Conservation (phyloP, 1,140 invertebrate genomes). For the Phenacoccus solenopsis region DNA sequence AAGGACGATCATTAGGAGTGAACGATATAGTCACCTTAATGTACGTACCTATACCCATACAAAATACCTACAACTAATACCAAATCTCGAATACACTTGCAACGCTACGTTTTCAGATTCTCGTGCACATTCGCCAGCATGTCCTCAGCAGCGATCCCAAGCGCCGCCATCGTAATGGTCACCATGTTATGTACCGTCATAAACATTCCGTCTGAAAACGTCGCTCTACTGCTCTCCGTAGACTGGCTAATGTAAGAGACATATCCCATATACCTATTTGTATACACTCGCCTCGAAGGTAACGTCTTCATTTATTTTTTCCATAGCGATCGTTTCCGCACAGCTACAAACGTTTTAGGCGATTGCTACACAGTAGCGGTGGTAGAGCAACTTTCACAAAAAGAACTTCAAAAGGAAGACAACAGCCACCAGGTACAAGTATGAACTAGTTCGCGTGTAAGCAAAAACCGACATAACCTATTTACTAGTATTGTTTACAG, state of each 20-base stretch:
- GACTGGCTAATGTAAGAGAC: conserved; percentile 90
- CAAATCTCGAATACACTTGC: not conserved
- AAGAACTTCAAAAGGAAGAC: conserved; percentile 41
- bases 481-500: not conserved
- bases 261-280: too few species aligned
- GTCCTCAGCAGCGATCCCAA: conserved; percentile 85
- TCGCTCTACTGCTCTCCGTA: conserved; percentile 71
- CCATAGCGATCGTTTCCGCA: conserved; percentile 67
- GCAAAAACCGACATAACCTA: too few species aligned
- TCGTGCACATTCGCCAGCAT: conserved; percentile 83
- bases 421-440: not conserved
- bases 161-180: conserved; percentile 77
- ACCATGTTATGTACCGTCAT: conserved; percentile 75
- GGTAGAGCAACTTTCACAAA: conserved; percentile 68
- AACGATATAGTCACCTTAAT: conserved; percentile 67
- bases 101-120: conserved; percentile 42
- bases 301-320: conserved; percentile 20
- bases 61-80: not conserved
- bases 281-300: too few species aligned
- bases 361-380: conserved; percentile 77
- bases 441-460: too few species aligned
- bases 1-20: conserved; percentile 60
- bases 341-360: conserved; percentile 77
- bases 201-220: conserved; percentile 63
- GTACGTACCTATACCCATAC: conserved; percentile 40